Evolutionary conservation across 2,113 vertebrate species (phyloP).

Genomic region (Cebidichthys violaceus): DNA sequence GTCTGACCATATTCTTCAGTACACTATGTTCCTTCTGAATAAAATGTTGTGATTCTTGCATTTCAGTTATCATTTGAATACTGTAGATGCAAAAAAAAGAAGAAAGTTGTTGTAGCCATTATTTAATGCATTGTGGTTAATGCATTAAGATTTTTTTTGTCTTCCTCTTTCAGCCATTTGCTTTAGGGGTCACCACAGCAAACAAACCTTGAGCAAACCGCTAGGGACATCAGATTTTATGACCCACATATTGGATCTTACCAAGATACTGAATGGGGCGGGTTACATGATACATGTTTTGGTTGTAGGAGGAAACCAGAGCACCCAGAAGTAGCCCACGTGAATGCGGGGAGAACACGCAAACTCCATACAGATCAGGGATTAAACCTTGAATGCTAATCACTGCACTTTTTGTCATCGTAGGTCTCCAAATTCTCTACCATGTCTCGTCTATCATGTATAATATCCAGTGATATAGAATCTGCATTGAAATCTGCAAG

Average conservation of each 20-base stretch:
- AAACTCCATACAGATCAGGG: background rate
- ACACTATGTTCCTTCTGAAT: background rate
- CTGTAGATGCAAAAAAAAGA: background rate
- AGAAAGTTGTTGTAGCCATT: background rate
- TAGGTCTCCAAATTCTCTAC: background rate
- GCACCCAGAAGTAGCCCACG: no score
- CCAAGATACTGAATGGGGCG: no score
- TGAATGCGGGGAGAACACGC: no score
- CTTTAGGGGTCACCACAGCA: background rate
- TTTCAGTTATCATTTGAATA: background rate
- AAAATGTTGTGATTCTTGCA: background rate
- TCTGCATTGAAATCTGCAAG: background rate
- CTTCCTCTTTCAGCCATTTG: background rate
- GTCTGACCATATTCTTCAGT: background rate
- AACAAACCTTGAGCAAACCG: background rate
- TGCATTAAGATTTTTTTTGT: background rate
- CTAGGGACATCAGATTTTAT: background rate
- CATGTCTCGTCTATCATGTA: background rate
- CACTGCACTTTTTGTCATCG: background rate
- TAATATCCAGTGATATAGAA: slow-evolving; percentile 4
- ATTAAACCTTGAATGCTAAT: background rate
- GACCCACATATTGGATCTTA: background rate
- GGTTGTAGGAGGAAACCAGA: no score
- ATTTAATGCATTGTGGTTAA: background rate
- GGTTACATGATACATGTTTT: no score